These are phyloP conservation scores for Struthidea cinerea DNA, from an alignment of 2,113 vertebrate genomes.

Conservation along the genomic window DNA sequence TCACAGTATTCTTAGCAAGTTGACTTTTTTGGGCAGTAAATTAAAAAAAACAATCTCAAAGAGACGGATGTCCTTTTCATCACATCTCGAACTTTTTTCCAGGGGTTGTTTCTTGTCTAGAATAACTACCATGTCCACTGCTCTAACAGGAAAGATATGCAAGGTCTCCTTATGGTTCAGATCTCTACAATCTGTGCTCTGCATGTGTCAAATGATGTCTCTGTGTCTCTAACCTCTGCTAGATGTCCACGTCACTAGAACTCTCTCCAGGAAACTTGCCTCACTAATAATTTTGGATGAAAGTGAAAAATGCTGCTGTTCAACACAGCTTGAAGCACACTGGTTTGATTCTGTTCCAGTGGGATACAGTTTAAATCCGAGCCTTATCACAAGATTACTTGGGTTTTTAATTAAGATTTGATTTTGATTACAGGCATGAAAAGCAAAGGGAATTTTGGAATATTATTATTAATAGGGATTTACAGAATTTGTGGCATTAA, in stretches of 20 bases:
- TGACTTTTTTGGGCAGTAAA: background rate
- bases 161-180: background rate
- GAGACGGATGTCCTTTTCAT: background rate
- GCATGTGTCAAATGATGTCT: background rate
- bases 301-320: background rate
- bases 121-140: background rate
- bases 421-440: background rate
- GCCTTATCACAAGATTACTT: background rate
- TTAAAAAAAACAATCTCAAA: background rate
- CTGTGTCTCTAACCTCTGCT: background rate
- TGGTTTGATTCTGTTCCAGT: background rate
- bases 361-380: background rate
- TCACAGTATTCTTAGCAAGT: background rate
- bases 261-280: background rate
- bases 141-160: background rate
- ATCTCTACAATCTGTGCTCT: background rate
- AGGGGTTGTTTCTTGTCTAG: background rate
- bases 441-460: background rate
- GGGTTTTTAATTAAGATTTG: background rate
- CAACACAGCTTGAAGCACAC: background rate
- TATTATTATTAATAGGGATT: background rate
- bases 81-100: background rate
- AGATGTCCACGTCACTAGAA: background rate
- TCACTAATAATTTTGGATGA: background rate
- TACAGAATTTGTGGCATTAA: background rate